Conservation (phyloP, 1,140 invertebrate species). For the Chironomus tepperi region DNA sequence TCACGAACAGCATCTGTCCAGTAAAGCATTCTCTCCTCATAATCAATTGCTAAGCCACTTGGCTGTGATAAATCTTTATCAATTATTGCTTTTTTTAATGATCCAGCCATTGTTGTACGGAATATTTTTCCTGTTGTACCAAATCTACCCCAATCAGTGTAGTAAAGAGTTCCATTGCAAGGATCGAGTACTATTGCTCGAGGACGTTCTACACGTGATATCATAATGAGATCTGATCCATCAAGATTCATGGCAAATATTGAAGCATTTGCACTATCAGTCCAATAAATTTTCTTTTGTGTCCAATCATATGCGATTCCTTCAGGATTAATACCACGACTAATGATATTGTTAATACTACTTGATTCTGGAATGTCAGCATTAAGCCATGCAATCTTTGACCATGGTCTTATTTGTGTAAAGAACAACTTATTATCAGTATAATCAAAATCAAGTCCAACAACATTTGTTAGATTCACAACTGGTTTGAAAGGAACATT, state of each 20-base stretch:
- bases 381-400: slow-evolving; percentile 72
- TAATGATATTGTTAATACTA: slow-evolving; percentile 64
- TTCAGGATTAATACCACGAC: slow-evolving; percentile 82
- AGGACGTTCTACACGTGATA: slow-evolving; percentile 83
- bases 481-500: slow-evolving; percentile 77
- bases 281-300: slow-evolving; percentile 94
- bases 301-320: slow-evolving; percentile 97
- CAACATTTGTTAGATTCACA: slow-evolving; percentile 89
- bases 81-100: slow-evolving; percentile 80
- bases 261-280: slow-evolving; percentile 86
- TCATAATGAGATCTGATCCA: slow-evolving; percentile 83
- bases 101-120: slow-evolving; percentile 93
- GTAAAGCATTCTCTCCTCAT: slow-evolving; percentile 88
- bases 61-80: slow-evolving; percentile 88
- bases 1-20: slow-evolving; percentile 97
- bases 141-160: slow-evolving; percentile 88
- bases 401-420: slow-evolving; percentile 85
- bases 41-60: slow-evolving; percentile 92
- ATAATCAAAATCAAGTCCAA: slow-evolving; percentile 94
- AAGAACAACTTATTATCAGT: slow-evolving; percentile 78
- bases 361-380: slow-evolving; percentile 52
- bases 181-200: slow-evolving; percentile 94
- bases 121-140: slow-evolving; percentile 91
- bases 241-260: slow-evolving; percentile 93
- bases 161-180: slow-evolving; percentile 88